phyloP scores from a whole-genome alignment of 2,797 vertebrate genomes.

The Cirrhinus molitorella region DNA sequence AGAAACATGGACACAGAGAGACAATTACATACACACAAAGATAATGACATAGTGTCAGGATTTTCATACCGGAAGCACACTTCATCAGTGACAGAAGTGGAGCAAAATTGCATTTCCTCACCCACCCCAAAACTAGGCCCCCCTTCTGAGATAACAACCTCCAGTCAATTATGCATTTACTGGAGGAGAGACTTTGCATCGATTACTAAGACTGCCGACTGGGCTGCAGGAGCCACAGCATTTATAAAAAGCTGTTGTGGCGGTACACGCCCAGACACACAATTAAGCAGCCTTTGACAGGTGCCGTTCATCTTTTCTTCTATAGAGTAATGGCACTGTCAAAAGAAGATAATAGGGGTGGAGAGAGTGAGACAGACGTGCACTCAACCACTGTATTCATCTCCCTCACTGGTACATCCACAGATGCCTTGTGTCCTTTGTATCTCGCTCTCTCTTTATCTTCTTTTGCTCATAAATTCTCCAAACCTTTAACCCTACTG shows the following conservation, averaged over 20 bases:
- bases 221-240: conserved; percentile 64
- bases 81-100: conserved; percentile 40
- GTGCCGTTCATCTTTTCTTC: conserved; percentile 96
- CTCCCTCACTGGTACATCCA: conserved; percentile 40
- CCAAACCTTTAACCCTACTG: conserved; percentile 25
- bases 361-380: conserved; percentile 45
- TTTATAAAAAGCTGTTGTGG: conserved; percentile 84
- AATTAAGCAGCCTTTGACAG: conserved; percentile 97
- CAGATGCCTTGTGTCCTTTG: conserved; percentile 63
- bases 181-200: conserved; percentile 57
- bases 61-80: conserved; percentile 41
- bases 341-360: conserved; percentile 94
- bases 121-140: conserved; percentile 33
- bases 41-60: conserved; percentile 37
- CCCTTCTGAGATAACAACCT: conserved; percentile 62
- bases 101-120: conserved; percentile 39
- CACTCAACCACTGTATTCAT: conserved; percentile 38
- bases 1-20: conserved; percentile 73
- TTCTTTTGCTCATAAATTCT: conserved; percentile 21
- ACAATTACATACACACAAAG: conserved; percentile 43
- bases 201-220: conserved; percentile 51
- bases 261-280: conserved; percentile 89
- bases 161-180: conserved; percentile 86
- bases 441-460: conserved; percentile 47
- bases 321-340: conserved; percentile 98